These are phyloP conservation scores for Phymatocera aterrima DNA, from an alignment of 2,888 invertebrate species.

Conservation along the genomic window DNA sequence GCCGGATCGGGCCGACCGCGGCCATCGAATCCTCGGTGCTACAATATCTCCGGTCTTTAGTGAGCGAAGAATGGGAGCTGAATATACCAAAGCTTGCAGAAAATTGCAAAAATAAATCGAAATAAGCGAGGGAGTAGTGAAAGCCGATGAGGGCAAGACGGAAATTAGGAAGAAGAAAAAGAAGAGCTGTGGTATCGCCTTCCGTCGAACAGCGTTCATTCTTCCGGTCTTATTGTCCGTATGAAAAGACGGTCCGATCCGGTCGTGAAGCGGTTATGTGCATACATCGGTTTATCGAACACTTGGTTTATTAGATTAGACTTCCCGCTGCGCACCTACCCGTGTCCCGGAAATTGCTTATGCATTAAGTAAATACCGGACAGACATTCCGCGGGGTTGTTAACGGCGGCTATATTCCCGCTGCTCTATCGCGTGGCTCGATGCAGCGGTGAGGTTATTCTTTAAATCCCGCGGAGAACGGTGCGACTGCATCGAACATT, in stretches of 20 bases:
- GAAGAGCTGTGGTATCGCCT: neutral
- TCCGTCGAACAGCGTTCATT: neutral
- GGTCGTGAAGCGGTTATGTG: neutral
- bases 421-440: slow-evolving; percentile 52
- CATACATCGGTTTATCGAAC: slow-evolving; percentile 57
- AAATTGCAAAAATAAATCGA: neutral
- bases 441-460: slow-evolving; percentile 24
- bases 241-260: neutral
- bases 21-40: no score
- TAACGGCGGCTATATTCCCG: slow-evolving; percentile 50
- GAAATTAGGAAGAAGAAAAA: no score
- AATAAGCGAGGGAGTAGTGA: no score
- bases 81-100: neutral
- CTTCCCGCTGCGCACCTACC: slow-evolving; percentile 64
- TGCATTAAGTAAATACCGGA: slow-evolving; percentile 69
- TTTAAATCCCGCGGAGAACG: neutral
- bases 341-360: slow-evolving; percentile 68
- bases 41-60: neutral
- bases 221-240: neutral
- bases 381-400: slow-evolving; percentile 55
- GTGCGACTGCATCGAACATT: no score
- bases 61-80: neutral
- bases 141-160: no score
- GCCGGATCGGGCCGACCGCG: no score
- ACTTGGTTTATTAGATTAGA: slow-evolving; percentile 70